Percentiles rank a stretch among this genome's conserved stretches.
Conservation (phyloP, 2,797 vertebrate species). For the Holocentrus rufus region DNA sequence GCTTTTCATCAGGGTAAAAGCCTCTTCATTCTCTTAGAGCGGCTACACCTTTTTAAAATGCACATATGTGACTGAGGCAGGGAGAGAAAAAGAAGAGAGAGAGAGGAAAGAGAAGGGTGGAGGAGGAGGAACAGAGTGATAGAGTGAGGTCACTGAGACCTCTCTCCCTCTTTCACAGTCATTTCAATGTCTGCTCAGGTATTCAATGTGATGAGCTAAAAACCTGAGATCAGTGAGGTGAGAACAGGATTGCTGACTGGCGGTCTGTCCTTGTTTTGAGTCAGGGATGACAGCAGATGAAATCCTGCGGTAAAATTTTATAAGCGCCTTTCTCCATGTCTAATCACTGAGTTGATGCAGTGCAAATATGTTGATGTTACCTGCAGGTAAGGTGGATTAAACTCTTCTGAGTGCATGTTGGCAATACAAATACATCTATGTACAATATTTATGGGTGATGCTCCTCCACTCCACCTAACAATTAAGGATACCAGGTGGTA, state of each 20-base stretch:
- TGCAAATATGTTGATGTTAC: conserved; percentile 12
- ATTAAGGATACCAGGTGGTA: background rate
- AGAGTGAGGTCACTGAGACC: background rate
- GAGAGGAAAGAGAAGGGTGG: background rate
- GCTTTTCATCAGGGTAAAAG: conserved; percentile 53
- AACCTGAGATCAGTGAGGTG: conserved; percentile 19
- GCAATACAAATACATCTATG: conserved; percentile 29
- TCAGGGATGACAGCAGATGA: conserved; percentile 29
- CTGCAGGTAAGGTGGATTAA: conserved; percentile 8
- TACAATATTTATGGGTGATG: background rate
- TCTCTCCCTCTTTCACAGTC: conserved; percentile 1
- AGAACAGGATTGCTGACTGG: conserved; percentile 40
- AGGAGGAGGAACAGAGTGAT: background rate
- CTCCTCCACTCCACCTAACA: background rate
- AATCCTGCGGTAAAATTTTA: conserved; percentile 26
- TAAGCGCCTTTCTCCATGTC: conserved; percentile 22
- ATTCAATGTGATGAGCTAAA: conserved; percentile 25
- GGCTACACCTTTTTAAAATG: conserved; percentile 8
- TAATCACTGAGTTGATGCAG: conserved; percentile 5
- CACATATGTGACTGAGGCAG: conserved; percentile 13
- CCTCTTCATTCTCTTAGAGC: conserved; percentile 15
- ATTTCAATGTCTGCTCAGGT: conserved; percentile 40
- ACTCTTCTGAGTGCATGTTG: background rate
- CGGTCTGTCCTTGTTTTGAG: conserved; percentile 38
- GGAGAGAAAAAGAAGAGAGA: background rate